Evolutionary conservation across 1,140 invertebrate species (phyloP).

Genomic region (Neomicropteryx cornuta): DNA sequence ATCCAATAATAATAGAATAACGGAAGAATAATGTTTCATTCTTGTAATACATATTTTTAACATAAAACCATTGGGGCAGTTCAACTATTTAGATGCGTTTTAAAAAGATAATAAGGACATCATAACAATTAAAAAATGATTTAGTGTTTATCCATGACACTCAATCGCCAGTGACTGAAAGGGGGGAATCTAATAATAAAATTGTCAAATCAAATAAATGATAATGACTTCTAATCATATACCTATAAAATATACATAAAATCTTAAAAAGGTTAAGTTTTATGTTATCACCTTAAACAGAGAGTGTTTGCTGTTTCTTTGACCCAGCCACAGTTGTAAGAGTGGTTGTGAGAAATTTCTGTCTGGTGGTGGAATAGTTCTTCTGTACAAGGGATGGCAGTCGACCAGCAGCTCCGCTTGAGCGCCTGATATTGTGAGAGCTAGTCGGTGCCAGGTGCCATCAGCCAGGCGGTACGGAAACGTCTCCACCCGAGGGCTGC

Average conservation of each 20-base stretch:
- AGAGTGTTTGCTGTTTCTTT: conserved; percentile 74
- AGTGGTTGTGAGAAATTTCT: conserved; percentile 59
- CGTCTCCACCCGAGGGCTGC: conserved; percentile 63
- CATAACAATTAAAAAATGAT: too few relatives aligned
- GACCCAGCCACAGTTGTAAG: conserved; percentile 74
- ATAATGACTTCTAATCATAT: neutral
- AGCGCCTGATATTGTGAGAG: conserved; percentile 68
- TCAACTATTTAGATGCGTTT: too few relatives aligned
- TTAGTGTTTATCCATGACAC: too few relatives aligned
- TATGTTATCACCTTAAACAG: conserved; percentile 65
- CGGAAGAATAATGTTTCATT: too few relatives aligned
- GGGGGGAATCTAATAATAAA: neutral
- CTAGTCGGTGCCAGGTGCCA: conserved; percentile 75
- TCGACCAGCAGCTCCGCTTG: conserved; percentile 76
- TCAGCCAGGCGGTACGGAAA: conserved; percentile 80
- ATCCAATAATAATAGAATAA: too few relatives aligned
- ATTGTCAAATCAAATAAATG: too few relatives aligned
- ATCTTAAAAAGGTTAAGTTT: neutral
- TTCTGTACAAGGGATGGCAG: conserved; percentile 73
- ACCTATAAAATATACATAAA: neutral
- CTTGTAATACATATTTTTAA: too few relatives aligned
- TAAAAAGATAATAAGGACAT: too few relatives aligned
- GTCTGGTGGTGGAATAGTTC: conserved; percentile 52
- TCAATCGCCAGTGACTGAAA: too few relatives aligned
- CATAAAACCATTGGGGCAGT: too few relatives aligned